Base-by-base conservation (phyloP, 1,140 invertebrate species). In the Araneus ventricosus region DNA sequence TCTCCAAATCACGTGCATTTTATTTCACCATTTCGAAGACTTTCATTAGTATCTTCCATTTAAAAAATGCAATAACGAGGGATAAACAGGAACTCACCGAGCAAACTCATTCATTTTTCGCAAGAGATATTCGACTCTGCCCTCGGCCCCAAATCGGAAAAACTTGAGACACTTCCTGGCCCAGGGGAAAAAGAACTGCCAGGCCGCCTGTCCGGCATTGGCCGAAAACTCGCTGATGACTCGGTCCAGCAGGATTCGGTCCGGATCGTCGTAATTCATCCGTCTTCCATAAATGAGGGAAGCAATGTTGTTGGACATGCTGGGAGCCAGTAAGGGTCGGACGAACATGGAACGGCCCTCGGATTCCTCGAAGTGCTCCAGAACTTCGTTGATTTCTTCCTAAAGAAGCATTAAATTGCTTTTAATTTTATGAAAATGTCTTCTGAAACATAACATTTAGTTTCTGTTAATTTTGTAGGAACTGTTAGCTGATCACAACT, bases 211-310 rank as follows among this genome's bases (percentile, higher is more conserved):
- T 30, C 86, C 93, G 84, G 70, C 59, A 27, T 22, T 30, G 7
- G 63, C 1, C 3, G 39, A 24, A 5, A 85, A 27, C 8, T 97
- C 97, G 22, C 96, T 96, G 17, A 98, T 95, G 27, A 98, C 96
- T 82, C 95, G 95, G 95, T 98, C 97, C 0, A 98, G 95, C 30
- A 97, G 95, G 63, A 96, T 96, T 88, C 98, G 95, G 94, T 97
- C 96, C 6, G 95, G 94, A 94, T 97, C 96, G 87, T 96, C 94
- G 91, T 95, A 95, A 4, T 94, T 94, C 30, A 96, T 97, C 94
- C 97, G 95, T 94, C 96, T 97, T 3, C 98, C 97, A 87, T 98
- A 97, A 95, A 98, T 96, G 97, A 99, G 98, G 88, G 96, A 97
- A 97, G 98, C 98, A 1, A 99, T 95, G 0, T 97, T 97, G 94